phyloP scores from a whole-genome alignment of 1,140 invertebrate species.

The Brachionus sp. region DNA sequence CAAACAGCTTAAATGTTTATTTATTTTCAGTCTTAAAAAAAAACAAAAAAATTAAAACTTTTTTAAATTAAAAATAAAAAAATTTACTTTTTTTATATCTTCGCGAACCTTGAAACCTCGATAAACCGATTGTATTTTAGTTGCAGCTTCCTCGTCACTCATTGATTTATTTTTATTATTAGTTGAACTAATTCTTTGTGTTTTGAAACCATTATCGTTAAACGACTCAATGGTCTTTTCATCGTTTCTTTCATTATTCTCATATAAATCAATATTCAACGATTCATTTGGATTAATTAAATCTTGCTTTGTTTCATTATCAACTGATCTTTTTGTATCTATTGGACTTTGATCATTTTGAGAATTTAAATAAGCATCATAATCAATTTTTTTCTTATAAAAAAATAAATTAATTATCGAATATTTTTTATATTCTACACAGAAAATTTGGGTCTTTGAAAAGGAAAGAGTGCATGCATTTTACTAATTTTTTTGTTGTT shows the following conservation, averaged over 20 bases:
- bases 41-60: neutral
- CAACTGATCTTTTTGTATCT: neutral
- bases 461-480: neutral
- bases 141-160: slow-evolving; percentile 18
- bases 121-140: slow-evolving; percentile 22
- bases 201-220: neutral
- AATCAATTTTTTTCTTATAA: neutral
- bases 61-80: neutral
- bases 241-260: neutral
- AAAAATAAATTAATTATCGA: neutral
- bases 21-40: neutral
- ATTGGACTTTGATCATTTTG: neutral
- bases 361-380: neutral
- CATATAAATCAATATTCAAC: neutral
- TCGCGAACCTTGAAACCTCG: slow-evolving; percentile 10
- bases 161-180: neutral
- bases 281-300: neutral
- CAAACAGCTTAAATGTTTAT: neutral
- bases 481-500: neutral
- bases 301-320: neutral
- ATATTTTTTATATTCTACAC: neutral
- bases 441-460: neutral
- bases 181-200: slow-evolving; percentile 6
- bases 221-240: neutral
- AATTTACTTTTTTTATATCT: slow-evolving; percentile 37